A percentile compares a stretch with the other conserved stretches of the same genome.
These are phyloP conservation scores for Nicator chloris DNA, from an alignment of 2,113 vertebrate genomes.

Conservation along the genomic window DNA sequence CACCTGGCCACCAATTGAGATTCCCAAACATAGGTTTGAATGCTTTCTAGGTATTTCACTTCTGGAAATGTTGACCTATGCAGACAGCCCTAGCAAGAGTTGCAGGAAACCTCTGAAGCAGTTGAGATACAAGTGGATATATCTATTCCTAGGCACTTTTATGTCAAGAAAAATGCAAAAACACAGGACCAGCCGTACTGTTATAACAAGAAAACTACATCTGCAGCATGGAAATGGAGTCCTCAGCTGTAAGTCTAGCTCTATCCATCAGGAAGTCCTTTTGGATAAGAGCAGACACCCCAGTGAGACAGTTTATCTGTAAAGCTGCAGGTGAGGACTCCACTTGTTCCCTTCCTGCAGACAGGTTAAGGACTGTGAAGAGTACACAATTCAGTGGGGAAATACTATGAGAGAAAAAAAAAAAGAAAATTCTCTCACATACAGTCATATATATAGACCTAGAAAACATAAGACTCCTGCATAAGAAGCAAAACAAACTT, in stretches of 20 bases:
- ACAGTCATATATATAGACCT: background rate
- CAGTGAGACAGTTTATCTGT: background rate
- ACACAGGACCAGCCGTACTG: background rate
- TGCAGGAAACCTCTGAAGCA: background rate
- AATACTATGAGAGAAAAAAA: background rate
- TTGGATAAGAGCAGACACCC: fast-evolving
- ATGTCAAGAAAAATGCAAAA: background rate
- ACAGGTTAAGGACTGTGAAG: background rate
- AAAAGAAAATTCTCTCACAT: background rate
- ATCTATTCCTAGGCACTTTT: background rate
- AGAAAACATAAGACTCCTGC: background rate
- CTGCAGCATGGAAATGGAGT: background rate
- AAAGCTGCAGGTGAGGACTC: background rate
- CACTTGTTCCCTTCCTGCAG: background rate
- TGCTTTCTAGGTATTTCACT: background rate
- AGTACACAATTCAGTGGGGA: background rate
- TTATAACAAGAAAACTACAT: background rate
- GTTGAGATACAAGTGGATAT: background rate
- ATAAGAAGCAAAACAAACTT: background rate
- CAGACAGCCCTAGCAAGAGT: background rate
- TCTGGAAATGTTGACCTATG: background rate
- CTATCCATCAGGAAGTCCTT: background rate
- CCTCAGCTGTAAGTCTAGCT: background rate
- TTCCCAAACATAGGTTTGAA: background rate
- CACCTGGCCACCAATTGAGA: background rate